These are phyloP conservation scores for Gavia stellata DNA, from an alignment of 2,113 vertebrate species.

Conservation along the genomic window DNA sequence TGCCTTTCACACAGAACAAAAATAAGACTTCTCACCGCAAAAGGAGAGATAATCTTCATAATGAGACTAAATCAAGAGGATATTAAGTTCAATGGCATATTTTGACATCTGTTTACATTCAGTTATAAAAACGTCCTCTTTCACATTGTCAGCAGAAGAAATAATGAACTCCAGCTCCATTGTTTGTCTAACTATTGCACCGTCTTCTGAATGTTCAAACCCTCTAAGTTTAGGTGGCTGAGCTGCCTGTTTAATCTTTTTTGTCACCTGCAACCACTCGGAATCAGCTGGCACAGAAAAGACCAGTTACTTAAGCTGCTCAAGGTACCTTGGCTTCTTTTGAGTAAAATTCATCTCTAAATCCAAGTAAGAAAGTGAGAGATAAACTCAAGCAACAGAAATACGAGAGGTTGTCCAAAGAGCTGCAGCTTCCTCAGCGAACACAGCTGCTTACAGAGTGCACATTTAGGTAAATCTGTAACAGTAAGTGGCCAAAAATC, in stretches of 20 bases:
- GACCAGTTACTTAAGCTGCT: background rate
- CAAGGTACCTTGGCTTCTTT: background rate
- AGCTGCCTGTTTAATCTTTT: background rate
- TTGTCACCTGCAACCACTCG: background rate
- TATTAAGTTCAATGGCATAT: background rate
- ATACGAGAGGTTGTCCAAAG: background rate
- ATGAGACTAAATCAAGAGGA: background rate
- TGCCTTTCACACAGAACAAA: background rate
- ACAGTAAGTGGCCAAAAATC: background rate
- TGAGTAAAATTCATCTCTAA: background rate
- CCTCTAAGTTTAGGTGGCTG: background rate
- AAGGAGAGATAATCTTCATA: background rate
- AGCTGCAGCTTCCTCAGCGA: background rate
- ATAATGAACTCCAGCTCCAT: background rate
- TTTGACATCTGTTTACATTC: slow-evolving; percentile 2
- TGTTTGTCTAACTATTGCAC: background rate
- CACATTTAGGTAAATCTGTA: background rate
- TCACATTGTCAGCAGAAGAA: background rate
- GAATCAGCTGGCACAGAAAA: background rate
- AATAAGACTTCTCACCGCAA: background rate
- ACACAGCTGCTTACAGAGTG: background rate
- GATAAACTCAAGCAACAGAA: background rate
- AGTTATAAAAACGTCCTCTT: background rate
- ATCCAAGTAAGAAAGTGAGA: background rate
- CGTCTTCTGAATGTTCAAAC: background rate